Conservation (phyloP, 2,888 invertebrate species). For the Cerastoderma edule region DNA sequence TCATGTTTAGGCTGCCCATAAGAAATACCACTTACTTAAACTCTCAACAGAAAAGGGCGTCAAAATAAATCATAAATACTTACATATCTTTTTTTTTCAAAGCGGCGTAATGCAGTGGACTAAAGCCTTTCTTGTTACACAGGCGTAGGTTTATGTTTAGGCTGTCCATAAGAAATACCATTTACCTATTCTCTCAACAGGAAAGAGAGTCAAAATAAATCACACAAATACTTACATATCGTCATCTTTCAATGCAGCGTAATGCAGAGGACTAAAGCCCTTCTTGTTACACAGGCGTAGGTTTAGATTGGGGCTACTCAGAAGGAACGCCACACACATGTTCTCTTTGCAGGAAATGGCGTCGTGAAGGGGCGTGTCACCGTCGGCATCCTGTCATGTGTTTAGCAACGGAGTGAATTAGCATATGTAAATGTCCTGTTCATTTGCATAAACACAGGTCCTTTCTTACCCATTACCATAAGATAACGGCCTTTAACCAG, state of each 20-base stretch:
- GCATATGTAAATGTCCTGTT: no score
- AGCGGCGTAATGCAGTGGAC: conserved; percentile 91
- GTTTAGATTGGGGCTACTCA: conserved; percentile 88
- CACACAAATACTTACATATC: conserved; percentile 2
- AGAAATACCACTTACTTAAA: conserved; percentile 89
- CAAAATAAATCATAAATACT: no score
- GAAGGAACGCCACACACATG: conserved; percentile 89
- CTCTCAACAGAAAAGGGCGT: no score
- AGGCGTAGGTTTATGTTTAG: conserved; percentile 89
- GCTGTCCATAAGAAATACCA: conserved; percentile 88
- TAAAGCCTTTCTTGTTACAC: conserved; percentile 92
- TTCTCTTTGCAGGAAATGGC: conserved; percentile 90
- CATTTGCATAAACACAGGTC: not conserved
- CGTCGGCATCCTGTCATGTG: conserved; percentile 87
- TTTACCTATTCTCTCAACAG: conserved; percentile 89
- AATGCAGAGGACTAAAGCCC: conserved; percentile 93
- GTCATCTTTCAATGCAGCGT: conserved; percentile 89
- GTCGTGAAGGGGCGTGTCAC: conserved; percentile 93
- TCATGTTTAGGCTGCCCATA: conserved; percentile 87
- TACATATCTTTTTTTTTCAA: no score
- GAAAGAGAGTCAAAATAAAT: not conserved
- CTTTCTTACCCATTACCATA: no score
- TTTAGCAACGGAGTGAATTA: no score
- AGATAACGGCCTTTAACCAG: no score
- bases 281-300: conserved; percentile 91